Conservation (phyloP, 2,797 vertebrate genomes). For the Enteromius mattozi region DNA sequence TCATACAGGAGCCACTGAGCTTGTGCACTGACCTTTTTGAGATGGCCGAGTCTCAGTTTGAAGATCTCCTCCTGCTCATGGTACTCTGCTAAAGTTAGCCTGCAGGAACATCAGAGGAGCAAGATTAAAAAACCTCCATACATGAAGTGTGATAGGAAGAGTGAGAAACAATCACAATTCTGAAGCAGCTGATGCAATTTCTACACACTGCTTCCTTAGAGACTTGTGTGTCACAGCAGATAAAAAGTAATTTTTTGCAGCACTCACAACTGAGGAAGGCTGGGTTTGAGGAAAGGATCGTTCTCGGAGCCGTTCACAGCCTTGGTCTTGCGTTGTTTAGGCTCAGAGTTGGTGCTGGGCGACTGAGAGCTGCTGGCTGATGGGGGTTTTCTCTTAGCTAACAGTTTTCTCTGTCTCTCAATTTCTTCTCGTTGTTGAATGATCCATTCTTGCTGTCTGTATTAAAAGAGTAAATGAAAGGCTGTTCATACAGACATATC, state of each 20-base stretch:
- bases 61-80: conserved; percentile 99
- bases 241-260: not conserved
- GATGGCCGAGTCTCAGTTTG: conserved; percentile 96
- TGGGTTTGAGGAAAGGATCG: conserved; percentile 97
- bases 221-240: not conserved
- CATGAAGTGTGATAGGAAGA: not conserved
- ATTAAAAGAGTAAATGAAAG: not conserved
- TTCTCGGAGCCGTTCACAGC: conserved; percentile 96
- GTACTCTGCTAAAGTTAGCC: conserved; percentile 87
- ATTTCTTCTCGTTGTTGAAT: conserved; percentile 99
- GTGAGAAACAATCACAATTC: not conserved
- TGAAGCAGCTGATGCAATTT: not conserved
- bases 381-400: conserved; percentile 96
- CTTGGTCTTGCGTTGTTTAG: conserved; percentile 99
- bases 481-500: not conserved
- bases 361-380: conserved; percentile 92
- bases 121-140: not conserved
- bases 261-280: conserved; percentile 96
- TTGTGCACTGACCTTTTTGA: conserved; percentile 91
- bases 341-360: conserved; percentile 93
- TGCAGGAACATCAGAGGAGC: conserved; percentile 31
- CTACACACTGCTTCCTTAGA: not conserved
- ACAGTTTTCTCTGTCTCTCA: conserved; percentile 96
- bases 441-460: conserved; percentile 95
- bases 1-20: not conserved